Percentiles rank a stretch among this genome's conserved stretches.
Conservation (phyloP, 2,113 vertebrate genomes). For the Murina feae region DNA sequence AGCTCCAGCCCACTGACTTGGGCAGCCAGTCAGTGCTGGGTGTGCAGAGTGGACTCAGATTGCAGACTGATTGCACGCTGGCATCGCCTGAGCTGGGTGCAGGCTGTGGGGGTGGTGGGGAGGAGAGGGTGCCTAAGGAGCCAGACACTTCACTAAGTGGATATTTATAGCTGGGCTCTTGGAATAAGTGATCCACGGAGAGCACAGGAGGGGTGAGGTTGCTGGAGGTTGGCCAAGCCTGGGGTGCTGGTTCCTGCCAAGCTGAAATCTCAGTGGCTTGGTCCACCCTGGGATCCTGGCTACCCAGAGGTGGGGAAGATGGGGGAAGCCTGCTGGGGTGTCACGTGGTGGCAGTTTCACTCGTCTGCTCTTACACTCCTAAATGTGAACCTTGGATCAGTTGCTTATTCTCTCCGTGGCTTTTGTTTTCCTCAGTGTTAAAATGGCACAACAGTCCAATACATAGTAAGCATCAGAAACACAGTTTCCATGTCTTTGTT, state of each 20-base stretch:
- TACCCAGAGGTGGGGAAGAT: neutral
- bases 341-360: neutral
- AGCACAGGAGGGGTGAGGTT: conserved; percentile 41
- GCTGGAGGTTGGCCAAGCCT: conserved; percentile 49
- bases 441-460: neutral
- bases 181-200: conserved; percentile 52
- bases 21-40: conserved; percentile 43
- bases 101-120: neutral
- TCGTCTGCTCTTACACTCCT: neutral
- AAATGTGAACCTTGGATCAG: neutral
- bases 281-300: neutral
- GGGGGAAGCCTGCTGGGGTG: neutral
- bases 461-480: fast-evolving
- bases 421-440: neutral
- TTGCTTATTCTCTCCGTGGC: neutral
- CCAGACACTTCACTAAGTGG: conserved; percentile 51
- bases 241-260: conserved; percentile 46
- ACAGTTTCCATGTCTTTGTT: fast-evolving
- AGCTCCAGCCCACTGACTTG: neutral
- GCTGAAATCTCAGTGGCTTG: neutral
- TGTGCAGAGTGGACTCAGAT: conserved; percentile 9
- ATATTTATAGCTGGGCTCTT: conserved; percentile 64
- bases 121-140: conserved; percentile 22
- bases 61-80: conserved; percentile 31
- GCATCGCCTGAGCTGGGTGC: neutral